Evolutionary conservation across 2,797 vertebrate species (phyloP), one percentile per base, ranked within the genome.

Genomic region (Rhinogobio ventralis): DNA sequence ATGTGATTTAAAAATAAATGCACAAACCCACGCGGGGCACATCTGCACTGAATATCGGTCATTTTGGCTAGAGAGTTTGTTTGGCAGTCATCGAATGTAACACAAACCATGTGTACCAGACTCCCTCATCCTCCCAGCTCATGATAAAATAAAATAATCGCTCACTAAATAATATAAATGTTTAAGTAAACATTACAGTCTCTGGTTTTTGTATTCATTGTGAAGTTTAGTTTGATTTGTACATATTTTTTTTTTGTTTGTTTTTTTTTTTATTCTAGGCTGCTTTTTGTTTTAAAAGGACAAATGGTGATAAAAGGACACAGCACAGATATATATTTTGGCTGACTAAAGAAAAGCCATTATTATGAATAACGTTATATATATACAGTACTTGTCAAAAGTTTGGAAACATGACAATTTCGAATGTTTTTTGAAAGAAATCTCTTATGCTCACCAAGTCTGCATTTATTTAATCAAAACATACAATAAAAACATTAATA

Each of bases 1-100:
- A 88, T 86, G 85, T 68, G 82, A 88, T 86, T 88, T 86, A 86
- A 81, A 88, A 75, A 71, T 80, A 86, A 81, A 57, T 62, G 79
- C 77, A 74, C 67, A 81, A 86, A 86, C 72, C 45, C 73, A 79
- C 45, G 69, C 68, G 39, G 53, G n/a, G 39, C 79, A 88, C 87
- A 88, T 82, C 82, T 86, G 87, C 66, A 46, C 57, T 53, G 73
- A 85, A 85, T 88, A 82, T 85, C 23, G 36, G 53, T 64, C 42
- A 71, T 71, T 86, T 69, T 71, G 64, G 79, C 79, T 60, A 25
- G n/a, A 86, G 53, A 86, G 79, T 78, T 85, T 73, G 79, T 53
- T 84, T 67, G 51, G 64, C 81, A 86, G 46, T 67, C 74, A 62
- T 39, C 9, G 49, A 79, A 74, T 67, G 69, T 88, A 88, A 88